Base-by-base conservation (phyloP, 2,113 vertebrate species). In the Rhynchomys soricoides region DNA sequence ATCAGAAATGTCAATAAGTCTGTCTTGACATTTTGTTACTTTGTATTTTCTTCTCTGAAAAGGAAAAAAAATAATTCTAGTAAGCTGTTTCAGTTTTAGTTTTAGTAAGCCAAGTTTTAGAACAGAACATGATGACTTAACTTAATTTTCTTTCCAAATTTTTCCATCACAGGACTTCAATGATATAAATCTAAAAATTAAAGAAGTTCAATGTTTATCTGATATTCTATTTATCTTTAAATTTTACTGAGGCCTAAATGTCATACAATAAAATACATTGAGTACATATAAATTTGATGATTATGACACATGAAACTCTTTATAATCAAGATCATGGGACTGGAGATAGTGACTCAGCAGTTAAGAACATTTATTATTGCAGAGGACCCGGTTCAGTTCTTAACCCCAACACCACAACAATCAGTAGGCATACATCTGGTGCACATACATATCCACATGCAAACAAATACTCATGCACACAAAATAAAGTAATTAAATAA, bases 61-160 rank as follows among this genome's bases (percentile, higher is more conserved):
- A 37, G n/a, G n/a, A 37, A 40, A 86, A 87, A 86, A 87, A 71
- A 52, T 37, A 79, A 55, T 81, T 52, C 40, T 26, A 89, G 7
- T 82, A 57, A 68, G 31, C 21, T 68, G 55, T 68, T 68, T 37
- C 31, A 68, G 66, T 34, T 34, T 68, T 15, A 68, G 64, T 34
- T 68, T 68, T 45, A 16, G 6, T 75, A 95, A 89, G 55, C 45
- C 43, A 92, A 89, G n/a, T 68, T 79, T 94, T 64, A 83, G 68
- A 87, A 43, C 5, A 95, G 10, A 90, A 83, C 29, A 17, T 59
- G 73, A 93, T 66, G 31, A 81, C 40, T 93, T 92, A 86, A 66
- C 19, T 43, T 74, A 9, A 74, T 90, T 96, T 97, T 70, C 21
- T 90, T 93, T 89, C 87, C 52, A 95, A 92, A 90, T 77, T 59